A percentile compares a stretch with the other conserved stretches of the same genome.
phyloP scores from a whole-genome alignment of 2,113 vertebrate species.

The Cheilinus undulatus region DNA sequence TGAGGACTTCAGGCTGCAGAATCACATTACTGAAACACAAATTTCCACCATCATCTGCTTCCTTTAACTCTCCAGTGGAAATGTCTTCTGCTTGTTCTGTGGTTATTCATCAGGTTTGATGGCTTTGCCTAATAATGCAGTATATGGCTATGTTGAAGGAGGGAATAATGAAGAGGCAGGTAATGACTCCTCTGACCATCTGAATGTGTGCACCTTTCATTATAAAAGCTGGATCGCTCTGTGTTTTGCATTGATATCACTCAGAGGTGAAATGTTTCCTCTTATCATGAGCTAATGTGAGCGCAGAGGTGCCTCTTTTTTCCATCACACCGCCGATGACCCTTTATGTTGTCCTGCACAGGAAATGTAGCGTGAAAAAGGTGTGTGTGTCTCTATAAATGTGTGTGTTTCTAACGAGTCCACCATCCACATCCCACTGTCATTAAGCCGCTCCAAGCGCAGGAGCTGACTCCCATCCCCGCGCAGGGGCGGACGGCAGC shows the following conservation, averaged over 20 bases:
- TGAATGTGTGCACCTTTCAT: conserved; percentile 67
- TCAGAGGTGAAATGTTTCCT: conserved; percentile 68
- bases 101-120: conserved; percentile 72
- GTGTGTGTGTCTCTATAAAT: conserved; percentile 41
- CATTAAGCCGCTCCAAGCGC: conserved; percentile 84
- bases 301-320: conserved; percentile 63
- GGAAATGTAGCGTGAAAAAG: conserved; percentile 85
- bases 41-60: conserved; percentile 48
- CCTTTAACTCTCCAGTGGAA: conserved; percentile 47
- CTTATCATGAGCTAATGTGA: conserved; percentile 70
- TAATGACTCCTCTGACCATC: conserved; percentile 76
- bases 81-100: conserved; percentile 40
- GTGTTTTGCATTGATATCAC: conserved; percentile 69
- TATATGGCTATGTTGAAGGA: conserved; percentile 37
- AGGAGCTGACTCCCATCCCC: conserved; percentile 69
- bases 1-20: conserved; percentile 16
- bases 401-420: conserved; percentile 60
- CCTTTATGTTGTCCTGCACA: conserved; percentile 77
- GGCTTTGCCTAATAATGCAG: conserved; percentile 63
- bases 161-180: conserved; percentile 66
- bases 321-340: conserved; percentile 73
- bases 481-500: conserved; percentile 69
- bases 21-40: conserved; percentile 44
- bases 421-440: conserved; percentile 80
- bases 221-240: conserved; percentile 64